Evolutionary conservation across 92 coral and sea anemone species (phyloP).

Genomic region (Phenganax subtilis): DNA sequence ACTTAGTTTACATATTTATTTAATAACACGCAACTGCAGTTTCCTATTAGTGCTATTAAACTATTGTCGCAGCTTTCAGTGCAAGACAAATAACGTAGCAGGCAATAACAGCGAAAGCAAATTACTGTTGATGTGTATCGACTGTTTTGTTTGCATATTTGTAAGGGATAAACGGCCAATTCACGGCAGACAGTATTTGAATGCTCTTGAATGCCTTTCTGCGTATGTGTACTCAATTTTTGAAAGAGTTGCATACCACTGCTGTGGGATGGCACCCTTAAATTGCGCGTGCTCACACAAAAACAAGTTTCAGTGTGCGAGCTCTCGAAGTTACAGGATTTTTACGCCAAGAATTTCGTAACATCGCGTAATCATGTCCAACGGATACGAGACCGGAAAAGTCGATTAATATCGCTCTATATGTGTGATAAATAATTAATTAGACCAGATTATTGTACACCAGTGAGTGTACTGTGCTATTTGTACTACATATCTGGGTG

Average conservation of each 20-base stretch:
- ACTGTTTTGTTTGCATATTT: conserved; percentile 8
- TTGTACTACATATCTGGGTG: conserved; percentile 30
- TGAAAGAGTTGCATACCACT: conserved; percentile 1
- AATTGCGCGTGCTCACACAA: too few relatives aligned
- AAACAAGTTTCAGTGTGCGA: too few relatives aligned
- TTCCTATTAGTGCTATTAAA: background rate
- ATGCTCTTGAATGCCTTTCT: background rate
- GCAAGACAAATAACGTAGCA: conserved; percentile 1
- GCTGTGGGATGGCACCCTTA: background rate
- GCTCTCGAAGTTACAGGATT: background rate
- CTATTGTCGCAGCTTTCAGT: conserved; percentile 1
- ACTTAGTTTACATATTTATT: too few relatives aligned
- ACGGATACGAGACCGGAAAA: conserved; percentile 40
- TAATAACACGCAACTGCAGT: background rate
- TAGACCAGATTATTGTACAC: conserved; percentile 36
- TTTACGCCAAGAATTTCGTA: background rate
- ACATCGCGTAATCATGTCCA: conserved; percentile 21
- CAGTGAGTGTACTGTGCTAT: conserved; percentile 9
- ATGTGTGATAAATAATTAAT: conserved; percentile 38
- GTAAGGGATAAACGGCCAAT: conserved; percentile 25
- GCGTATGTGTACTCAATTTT: background rate
- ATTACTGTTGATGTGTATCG: conserved; percentile 8
- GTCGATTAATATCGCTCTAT: conserved; percentile 35
- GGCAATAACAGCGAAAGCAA: conserved; percentile 18
- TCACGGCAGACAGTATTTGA: background rate